Evolutionary conservation across 2,888 invertebrate genomes (phyloP), one percentile per base, ranked within the genome.

Genomic region (Netelia melanura): DNA sequence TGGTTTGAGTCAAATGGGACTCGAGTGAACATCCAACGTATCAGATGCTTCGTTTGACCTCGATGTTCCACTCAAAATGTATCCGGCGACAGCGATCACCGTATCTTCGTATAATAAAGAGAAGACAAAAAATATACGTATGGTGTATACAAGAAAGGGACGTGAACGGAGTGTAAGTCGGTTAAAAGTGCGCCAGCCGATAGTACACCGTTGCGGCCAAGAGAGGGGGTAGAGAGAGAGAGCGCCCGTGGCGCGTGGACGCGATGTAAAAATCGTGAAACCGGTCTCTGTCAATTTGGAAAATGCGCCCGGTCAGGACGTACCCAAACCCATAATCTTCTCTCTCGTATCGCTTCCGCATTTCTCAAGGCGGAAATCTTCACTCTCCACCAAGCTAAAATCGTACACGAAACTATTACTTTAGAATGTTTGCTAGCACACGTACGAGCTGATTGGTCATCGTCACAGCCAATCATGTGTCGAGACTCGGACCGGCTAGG

Each of bases 231-330:
- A 38, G 23, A 17, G 14, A 38, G 44, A 38, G 23, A 17, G 14
- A 23, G 44, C 17, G 61, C n/a, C 44, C 43, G n/a, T 25, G 21
- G 75, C 38, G 38, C 38, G 38, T 64, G 58, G 21, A n/a, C 54
- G 30, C 30, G 61, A 25, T 30, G n/a, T 44, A 70, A 79, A 75
- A 43, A 58, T 21, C 14, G 52, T 54, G 23, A 79, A 81, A 81
- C 75, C 83, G 83, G 79, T 83, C 62, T 71, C 21, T 67, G 25
- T 64, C 68, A 78, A 68, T 83, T 78, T 61, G 77, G 67, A 74
- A 67, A 68, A 74, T 67, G 48, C 72, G 52, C 43, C 25, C 67
- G 2, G 48, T 11, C 14, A 48, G 14, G 48, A 48, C 68, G 25
- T 14, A 14, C 10, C 14, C 8, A 23, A 64, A n/a, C n/a, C 11